phyloP scores from a whole-genome alignment of 2,797 vertebrate genomes.

The Semotilus atromaculatus region DNA sequence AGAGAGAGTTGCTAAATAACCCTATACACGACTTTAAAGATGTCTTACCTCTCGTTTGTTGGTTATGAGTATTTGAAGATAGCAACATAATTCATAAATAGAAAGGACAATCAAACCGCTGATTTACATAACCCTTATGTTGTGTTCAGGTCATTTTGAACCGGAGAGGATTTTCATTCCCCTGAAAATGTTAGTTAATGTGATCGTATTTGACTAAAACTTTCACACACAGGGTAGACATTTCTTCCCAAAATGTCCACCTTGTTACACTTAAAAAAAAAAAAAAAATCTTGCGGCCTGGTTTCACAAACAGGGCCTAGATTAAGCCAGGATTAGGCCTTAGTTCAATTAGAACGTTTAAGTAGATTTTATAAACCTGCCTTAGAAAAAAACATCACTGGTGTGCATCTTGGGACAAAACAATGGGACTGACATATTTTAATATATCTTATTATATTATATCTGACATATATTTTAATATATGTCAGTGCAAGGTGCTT shows the following conservation, averaged over 20 bases:
- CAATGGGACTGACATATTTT: too few species aligned
- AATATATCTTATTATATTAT: too few species aligned
- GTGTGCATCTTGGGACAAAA: too few species aligned
- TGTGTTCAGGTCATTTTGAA: neutral
- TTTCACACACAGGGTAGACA: too few species aligned
- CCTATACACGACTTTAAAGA: constrained; percentile 47
- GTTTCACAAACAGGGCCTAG: too few species aligned
- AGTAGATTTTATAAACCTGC: too few species aligned
- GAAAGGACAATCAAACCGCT: neutral
- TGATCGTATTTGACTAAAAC: neutral
- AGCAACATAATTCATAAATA: neutral
- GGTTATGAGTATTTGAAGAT: neutral
- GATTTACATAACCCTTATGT: neutral
- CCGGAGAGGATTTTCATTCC: neutral
- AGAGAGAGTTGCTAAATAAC: constrained; percentile 46
- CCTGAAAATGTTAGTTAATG: neutral
- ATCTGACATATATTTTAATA: too few species aligned
- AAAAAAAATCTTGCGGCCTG: neutral
- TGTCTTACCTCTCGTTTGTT: constrained; percentile 16
- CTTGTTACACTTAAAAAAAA: neutral
- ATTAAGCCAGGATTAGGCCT: too few species aligned
- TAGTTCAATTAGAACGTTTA: too few species aligned
- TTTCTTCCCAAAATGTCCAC: too few species aligned
- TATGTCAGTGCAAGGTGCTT: too few species aligned
- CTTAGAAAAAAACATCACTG: too few species aligned